A percentile compares a stretch with the other conserved stretches of the same genome.
Conservation (phyloP, 2,113 vertebrate species). For the Rynchops niger region DNA sequence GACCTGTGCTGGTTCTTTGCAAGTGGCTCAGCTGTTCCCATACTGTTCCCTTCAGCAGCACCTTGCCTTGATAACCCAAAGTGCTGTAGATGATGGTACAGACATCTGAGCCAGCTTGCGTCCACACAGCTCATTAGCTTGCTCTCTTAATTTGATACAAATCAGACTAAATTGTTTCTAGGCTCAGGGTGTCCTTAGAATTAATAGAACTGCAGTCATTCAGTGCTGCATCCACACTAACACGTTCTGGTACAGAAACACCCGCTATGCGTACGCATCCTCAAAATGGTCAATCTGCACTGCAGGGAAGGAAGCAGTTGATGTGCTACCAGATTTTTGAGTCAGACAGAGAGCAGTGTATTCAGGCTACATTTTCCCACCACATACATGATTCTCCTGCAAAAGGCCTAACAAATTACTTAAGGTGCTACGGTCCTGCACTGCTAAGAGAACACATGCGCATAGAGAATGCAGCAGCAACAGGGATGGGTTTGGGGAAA, state of each 20-base stretch:
- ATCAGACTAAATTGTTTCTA: constrained; percentile 15
- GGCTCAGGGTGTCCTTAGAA: neutral
- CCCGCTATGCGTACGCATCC: rapidly evolving
- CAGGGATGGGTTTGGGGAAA: neutral
- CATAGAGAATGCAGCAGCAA: rapidly evolving
- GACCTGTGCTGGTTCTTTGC: neutral
- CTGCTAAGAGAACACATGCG: neutral
- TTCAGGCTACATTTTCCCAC: neutral
- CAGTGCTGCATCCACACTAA: neutral
- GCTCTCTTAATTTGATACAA: neutral
- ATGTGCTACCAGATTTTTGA: neutral
- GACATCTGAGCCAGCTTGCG: neutral
- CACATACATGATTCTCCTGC: neutral
- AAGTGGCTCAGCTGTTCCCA: neutral
- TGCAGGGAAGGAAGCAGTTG: neutral
- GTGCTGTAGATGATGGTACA: neutral
- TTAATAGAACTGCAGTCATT: neutral
- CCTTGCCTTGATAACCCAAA: neutral
- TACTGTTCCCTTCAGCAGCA: neutral
- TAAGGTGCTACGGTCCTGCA: neutral
- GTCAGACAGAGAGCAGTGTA: neutral
- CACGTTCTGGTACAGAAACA: neutral
- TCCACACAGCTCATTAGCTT: neutral
- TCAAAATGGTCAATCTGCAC: neutral
- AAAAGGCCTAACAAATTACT: neutral